Evolutionary conservation across 2,113 vertebrate species (phyloP), one percentile per base, ranked within the genome.

Genomic region (Cyphomyrus discorhynchus): DNA sequence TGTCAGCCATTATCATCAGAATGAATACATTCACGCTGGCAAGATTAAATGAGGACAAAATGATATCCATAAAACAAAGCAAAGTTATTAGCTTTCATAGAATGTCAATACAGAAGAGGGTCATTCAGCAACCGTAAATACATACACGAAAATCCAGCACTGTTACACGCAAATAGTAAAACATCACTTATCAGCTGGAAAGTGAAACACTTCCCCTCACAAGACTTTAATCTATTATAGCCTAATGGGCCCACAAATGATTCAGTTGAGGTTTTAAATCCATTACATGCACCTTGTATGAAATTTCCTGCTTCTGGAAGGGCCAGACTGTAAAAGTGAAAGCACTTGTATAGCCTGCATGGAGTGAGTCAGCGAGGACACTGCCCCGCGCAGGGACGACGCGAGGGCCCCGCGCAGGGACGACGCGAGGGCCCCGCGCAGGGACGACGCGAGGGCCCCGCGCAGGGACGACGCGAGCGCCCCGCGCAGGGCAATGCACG

Each of bases 11-110:
- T 49, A 58, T 58, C 42, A 31, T 21, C 45, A 49, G 47, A 88
- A 74, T 13, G 24, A 74, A 88, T 87, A 88, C 66, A n/a, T 31
- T 31, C 87, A 88, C 87, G 49, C 45, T 8, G 74, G 58, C 58
- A 46, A 58, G 62, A 74, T 58, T 74, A 49, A 88, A 74, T 17
- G 42, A 45, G 19, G 8, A 35, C 31, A 56, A 9, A 74, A 31
- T 24, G 24, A 88, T 21, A 49, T 19, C 87, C 35, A 45, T 45
- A 21, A 53, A 86, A 86, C 13, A 52, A 56, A 35, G 84, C 49
- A 49, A 42, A 56, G 19, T 87, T 31, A 87, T 87, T 88, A 62
- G 56, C 35, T 58, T 66, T 88, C 52, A 27, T 15, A 50, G 50
- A 24, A 58, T n/a, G 46, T 45, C 50, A 62, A 62, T 88, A 62